These are phyloP conservation scores for Falcunculus frontatus DNA, from an alignment of 2,113 vertebrate species.

Conservation along the genomic window DNA sequence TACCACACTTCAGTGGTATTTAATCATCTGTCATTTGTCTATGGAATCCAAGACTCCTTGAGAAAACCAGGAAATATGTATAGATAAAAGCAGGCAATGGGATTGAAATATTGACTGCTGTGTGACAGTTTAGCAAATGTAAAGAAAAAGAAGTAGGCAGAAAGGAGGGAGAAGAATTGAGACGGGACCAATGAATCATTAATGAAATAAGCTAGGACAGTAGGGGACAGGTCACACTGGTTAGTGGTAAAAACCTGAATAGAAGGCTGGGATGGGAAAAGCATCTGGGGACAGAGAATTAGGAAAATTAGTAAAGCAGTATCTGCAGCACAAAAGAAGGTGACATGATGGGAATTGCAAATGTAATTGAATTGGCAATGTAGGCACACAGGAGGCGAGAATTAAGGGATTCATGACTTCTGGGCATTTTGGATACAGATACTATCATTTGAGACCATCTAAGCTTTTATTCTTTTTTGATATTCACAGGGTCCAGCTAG, in stretches of 20 bases:
- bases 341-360: not conserved
- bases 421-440: not conserved
- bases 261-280: not conserved
- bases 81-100: not conserved
- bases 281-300: not conserved
- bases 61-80: not conserved
- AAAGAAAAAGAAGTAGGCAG: not conserved
- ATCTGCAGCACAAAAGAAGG: not conserved
- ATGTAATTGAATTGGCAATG: not conserved
- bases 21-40: not conserved
- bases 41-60: not conserved
- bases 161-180: not conserved
- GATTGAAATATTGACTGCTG: not conserved
- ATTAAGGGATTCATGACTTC: not conserved
- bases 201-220: not conserved
- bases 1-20: not conserved
- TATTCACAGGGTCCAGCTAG: slow-evolving; percentile 83
- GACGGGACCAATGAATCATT: not conserved
- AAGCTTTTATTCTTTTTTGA: not conserved
- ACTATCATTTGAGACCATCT: not conserved
- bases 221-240: not conserved
- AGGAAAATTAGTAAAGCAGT: not conserved
- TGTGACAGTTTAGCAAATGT: not conserved
- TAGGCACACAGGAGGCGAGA: not conserved
- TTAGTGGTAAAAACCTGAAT: not conserved